Evolutionary conservation across 2,113 vertebrate species (phyloP).

Genomic region (Reinhardtius hippoglossoides): DNA sequence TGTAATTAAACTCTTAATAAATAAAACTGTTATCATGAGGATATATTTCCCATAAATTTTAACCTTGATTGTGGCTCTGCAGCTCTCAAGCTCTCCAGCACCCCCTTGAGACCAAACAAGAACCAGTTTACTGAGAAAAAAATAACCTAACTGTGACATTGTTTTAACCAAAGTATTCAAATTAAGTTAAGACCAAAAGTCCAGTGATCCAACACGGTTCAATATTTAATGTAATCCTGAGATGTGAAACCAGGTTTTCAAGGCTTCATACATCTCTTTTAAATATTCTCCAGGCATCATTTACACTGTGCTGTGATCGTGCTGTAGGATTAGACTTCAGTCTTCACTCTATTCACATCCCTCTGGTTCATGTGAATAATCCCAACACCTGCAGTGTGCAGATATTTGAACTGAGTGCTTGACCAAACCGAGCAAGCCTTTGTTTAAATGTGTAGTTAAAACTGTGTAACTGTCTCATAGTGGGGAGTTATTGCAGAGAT

Average conservation of each 20-base stretch:
- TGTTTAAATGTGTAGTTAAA: conserved; percentile 8
- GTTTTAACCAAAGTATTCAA: neutral
- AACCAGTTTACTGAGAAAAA: conserved; percentile 6
- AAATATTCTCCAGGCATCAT: neutral
- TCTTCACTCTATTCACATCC: neutral
- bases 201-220: neutral
- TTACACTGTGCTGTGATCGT: neutral
- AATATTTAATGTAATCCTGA: too few species aligned
- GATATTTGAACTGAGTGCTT: neutral
- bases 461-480: conserved; percentile 1
- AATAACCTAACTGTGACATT: neutral
- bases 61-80: neutral
- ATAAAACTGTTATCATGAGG: conserved; percentile 8
- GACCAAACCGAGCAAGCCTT: conserved; percentile 11
- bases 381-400: too few species aligned
- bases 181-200: neutral
- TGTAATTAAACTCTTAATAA: conserved; percentile 31
- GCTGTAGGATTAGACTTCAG: neutral
- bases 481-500: conserved; percentile 15
- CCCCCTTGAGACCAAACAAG: conserved; percentile 8
- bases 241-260: neutral
- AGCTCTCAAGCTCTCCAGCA: neutral
- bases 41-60: neutral
- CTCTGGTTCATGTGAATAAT: neutral
- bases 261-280: neutral